phyloP scores from a whole-genome alignment of 64 coral and sea anemone genomes.

The Hydrozoanthus tunicans region DNA sequence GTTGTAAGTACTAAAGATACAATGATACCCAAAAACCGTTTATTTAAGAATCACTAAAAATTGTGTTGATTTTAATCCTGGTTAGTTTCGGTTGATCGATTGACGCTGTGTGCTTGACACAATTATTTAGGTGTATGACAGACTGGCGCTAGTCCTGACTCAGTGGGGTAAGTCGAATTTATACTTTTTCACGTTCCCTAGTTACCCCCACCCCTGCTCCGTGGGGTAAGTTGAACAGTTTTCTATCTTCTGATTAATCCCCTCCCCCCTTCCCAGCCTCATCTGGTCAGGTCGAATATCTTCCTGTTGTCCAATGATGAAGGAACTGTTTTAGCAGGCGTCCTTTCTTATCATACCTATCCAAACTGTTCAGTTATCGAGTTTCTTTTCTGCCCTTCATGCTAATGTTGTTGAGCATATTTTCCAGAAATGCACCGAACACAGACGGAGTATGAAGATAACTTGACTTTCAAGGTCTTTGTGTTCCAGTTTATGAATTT shows the following conservation, averaged over 20 bases:
- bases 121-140: slow-evolving; percentile 29
- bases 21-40: no score
- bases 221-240: no score
- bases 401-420: background rate
- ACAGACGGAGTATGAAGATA: slow-evolving; percentile 97
- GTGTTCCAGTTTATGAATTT: slow-evolving; percentile 98
- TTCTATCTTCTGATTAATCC: no score
- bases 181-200: background rate
- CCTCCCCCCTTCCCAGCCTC: no score
- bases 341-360: no score
- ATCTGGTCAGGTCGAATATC: no score
- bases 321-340: no score
- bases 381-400: background rate
- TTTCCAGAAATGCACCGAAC: slow-evolving; percentile 94
- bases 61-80: no score
- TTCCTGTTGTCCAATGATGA: no score
- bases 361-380: no score
- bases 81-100: background rate
- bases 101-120: background rate
- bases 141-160: slow-evolving; percentile 41
- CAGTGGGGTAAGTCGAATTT: slow-evolving; percentile 31
- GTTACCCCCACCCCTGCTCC: background rate
- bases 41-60: no score
- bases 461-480: slow-evolving; percentile 97
- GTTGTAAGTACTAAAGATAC: no score